phyloP scores from a whole-genome alignment of 2,888 invertebrate genomes.

The Stegana nigrithorax region DNA sequence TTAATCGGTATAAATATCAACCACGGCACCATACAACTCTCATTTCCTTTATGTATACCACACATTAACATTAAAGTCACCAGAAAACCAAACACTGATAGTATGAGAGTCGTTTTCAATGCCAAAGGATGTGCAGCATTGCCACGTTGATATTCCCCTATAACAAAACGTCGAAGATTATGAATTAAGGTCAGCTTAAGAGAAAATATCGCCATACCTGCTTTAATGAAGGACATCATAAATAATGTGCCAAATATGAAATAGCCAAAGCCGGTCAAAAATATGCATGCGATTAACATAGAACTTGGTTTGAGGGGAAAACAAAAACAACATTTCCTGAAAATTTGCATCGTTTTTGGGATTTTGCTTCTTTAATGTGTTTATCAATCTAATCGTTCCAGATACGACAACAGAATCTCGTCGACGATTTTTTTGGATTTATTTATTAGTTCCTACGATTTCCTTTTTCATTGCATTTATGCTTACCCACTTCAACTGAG shows the following conservation, averaged over 20 bases:
- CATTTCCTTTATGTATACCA: slow-evolving; percentile 51
- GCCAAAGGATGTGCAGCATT: slow-evolving; percentile 29
- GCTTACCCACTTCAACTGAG: no score
- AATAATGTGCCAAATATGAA: slow-evolving; percentile 41
- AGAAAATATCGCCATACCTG: background rate
- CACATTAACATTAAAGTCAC: slow-evolving; percentile 38
- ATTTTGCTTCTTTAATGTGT: no score
- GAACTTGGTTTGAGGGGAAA: slow-evolving; percentile 32
- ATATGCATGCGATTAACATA: slow-evolving; percentile 42
- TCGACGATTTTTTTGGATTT: no score
- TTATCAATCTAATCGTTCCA: no score
- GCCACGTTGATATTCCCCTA: slow-evolving; percentile 38
- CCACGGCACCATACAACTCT: slow-evolving; percentile 16
- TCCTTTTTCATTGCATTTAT: no score
- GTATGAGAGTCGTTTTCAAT: slow-evolving; percentile 44
- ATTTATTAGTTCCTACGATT: no score
- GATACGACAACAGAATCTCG: no score
- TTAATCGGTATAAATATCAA: slow-evolving; percentile 42
- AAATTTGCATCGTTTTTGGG: background rate
- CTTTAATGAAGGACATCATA: slow-evolving; percentile 43
- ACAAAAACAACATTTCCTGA: slow-evolving; percentile 19
- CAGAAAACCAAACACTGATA: slow-evolving; percentile 42
- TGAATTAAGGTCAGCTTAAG: background rate
- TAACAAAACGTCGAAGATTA: slow-evolving; percentile 22
- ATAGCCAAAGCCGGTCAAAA: slow-evolving; percentile 43